Conservation (phyloP, 2,113 vertebrate genomes). For the Meriones unguiculatus region DNA sequence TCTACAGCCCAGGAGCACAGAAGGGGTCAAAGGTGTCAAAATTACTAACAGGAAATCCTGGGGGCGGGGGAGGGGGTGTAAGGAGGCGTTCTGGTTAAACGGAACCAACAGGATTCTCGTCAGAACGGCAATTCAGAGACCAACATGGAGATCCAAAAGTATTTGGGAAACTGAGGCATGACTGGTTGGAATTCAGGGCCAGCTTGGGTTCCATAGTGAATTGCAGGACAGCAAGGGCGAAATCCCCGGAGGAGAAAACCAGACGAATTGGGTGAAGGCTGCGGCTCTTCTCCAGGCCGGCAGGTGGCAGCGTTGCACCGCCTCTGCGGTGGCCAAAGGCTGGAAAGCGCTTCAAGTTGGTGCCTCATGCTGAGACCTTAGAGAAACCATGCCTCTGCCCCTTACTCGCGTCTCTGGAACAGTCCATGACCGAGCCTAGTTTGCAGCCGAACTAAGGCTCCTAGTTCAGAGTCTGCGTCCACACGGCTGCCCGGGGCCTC, state of each 20-base stretch:
- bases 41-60: not conserved
- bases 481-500: not conserved
- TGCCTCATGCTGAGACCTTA: rapidly evolving
- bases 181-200: not conserved
- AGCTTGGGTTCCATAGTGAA: not conserved
- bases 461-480: not conserved
- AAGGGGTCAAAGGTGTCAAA: not conserved
- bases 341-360: not conserved
- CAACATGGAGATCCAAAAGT: not conserved
- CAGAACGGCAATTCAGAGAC: not conserved
- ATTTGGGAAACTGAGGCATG: not conserved
- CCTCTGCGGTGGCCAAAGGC: not conserved
- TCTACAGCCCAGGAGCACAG: not conserved
- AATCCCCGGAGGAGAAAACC: not conserved
- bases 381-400: not conserved
- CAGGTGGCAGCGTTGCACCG: constrained; percentile 49
- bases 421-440: too few species aligned
- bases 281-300: not conserved
- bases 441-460: not conserved
- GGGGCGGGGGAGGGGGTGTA: too few species aligned
- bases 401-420: not conserved
- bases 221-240: not conserved
- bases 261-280: rapidly evolving
- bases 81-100: not conserved
- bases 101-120: not conserved